Base-by-base conservation (phyloP, 2,888 invertebrate genomes). In the Zaprionus bogoriensis region DNA sequence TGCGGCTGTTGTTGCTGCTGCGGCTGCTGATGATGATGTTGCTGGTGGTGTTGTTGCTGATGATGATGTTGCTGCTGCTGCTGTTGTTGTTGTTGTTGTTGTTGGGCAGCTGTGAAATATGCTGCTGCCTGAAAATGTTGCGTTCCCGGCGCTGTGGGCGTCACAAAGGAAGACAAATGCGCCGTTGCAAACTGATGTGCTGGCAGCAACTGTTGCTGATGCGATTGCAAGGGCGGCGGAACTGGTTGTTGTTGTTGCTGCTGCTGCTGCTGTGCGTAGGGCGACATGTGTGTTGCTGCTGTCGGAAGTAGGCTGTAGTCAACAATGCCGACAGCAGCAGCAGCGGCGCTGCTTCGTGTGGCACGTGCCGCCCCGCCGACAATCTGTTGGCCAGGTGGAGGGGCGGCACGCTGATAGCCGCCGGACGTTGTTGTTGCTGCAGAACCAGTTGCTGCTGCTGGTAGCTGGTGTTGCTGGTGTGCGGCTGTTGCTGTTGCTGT, bases 281-380 rank as follows among this genome's bases (percentile, higher is more conserved):
- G 66, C 36, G 70, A 50, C 71, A 73, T 70, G 36, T 77, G 77
- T 42, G 60, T 47, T 20, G 52, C 59, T n/a, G 51, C 38, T 46
- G 57, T 39, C 38, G 79, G 50, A 20, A 80, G 52, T 45, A 76
- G 61, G 52, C 82, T 82, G 44, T 79, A 85, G 47, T 85, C 87
- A 65, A 74, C 87, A 68, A 79, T 67, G 41, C 76, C 76, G 52
- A 64, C 72, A 60, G 67, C 54, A 3, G 32, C 14, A 7, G 27
- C 27, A 7, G 32, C 41, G 23, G 62, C 67, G 73, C 63, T 79
- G 74, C 69, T 83, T 51, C 62, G 60, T 36, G 67, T 66, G 20
- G 60, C 68, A 54, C 89, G 88, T 83, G 90, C 89, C 88, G 89
- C 90, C 89, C 89, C 89, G 82, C 89, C 87, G 53, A 41, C 64